Percentiles rank a stretch among this genome's conserved stretches.
Evolutionary conservation across 2,113 vertebrate genomes (phyloP).

Genomic region (Macaca nemestrina): DNA sequence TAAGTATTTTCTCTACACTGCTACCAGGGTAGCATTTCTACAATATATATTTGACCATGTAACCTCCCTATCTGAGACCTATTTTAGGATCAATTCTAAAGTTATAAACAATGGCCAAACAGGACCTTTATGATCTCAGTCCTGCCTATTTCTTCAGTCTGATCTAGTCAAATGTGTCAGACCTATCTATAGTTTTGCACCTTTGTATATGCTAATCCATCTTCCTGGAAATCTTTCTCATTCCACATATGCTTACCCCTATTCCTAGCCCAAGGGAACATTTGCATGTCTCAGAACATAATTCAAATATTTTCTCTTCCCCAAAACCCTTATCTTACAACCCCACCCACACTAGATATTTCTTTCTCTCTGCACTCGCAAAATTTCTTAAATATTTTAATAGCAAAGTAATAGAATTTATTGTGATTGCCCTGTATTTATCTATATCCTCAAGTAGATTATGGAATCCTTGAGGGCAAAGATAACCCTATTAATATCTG

Average conservation of each 20-base stretch:
- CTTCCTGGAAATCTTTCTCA: background rate
- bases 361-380: background rate
- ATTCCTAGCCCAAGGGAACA: background rate
- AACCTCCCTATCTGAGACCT: background rate
- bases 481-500: background rate
- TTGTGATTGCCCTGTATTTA: background rate
- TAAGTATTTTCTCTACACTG: background rate
- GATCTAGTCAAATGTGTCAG: background rate
- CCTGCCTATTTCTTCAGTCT: background rate
- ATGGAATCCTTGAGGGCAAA: background rate
- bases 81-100: background rate
- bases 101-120: background rate
- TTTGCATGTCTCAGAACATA: background rate
- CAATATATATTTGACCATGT: background rate
- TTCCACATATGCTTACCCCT: background rate
- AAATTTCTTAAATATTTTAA: background rate
- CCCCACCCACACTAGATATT: background rate
- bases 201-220: background rate
- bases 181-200: background rate
- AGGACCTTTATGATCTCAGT: background rate
- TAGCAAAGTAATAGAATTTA: background rate
- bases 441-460: background rate
- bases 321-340: background rate
- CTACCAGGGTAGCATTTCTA: background rate
- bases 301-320: background rate